These are phyloP conservation scores for Serinus canaria DNA, from an alignment of 2,113 vertebrate species.

Conservation along the genomic window DNA sequence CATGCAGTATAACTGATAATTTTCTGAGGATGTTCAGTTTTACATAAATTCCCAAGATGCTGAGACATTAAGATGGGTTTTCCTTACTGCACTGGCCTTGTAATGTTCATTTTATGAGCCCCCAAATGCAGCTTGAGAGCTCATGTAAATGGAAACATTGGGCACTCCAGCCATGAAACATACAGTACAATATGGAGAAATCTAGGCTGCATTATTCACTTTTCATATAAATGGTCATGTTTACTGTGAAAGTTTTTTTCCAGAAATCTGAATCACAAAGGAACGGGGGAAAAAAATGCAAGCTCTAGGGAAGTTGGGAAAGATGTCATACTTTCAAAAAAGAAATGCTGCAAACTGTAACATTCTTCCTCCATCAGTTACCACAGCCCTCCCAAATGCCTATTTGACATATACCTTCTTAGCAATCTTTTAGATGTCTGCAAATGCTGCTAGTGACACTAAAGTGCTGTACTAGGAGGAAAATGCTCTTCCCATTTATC, in stretches of 20 bases:
- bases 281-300: neutral
- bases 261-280: neutral
- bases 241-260: neutral
- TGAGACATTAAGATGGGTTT: neutral
- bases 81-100: neutral
- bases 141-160: neutral
- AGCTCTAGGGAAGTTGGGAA: neutral
- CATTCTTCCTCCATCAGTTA: neutral
- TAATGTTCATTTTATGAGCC: neutral
- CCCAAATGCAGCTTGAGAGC: neutral
- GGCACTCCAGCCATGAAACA: neutral
- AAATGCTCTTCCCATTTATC: neutral
- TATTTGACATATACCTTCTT: neutral
- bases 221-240: neutral
- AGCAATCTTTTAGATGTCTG: neutral
- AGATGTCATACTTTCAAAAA: neutral
- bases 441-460: neutral
- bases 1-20: neutral
- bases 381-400: neutral
- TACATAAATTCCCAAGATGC: neutral
- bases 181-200: neutral
- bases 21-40: neutral
- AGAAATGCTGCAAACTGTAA: neutral
- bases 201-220: neutral
- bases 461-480: neutral